Conservation (phyloP, 2,888 invertebrate genomes). For the Agriopis aurantiaria region DNA sequence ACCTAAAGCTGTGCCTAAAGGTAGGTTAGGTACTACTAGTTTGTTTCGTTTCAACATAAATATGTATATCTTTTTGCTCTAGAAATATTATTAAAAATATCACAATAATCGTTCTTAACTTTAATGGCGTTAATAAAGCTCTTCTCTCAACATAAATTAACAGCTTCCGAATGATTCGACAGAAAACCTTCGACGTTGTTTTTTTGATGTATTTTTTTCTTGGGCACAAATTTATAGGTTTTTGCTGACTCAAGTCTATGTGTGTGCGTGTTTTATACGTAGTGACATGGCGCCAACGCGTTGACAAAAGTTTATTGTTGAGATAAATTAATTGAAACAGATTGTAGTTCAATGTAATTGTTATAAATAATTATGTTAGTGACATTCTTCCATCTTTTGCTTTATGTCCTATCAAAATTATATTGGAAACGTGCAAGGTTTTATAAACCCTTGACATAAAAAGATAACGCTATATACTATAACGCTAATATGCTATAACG, state of each 20-base stretch:
- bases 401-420: no score
- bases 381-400: no score
- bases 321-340: conserved; percentile 4
- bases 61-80: neutral
- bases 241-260: conserved; percentile 12
- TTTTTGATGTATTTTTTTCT: conserved; percentile 4
- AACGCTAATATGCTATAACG: no score
- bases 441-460: no score
- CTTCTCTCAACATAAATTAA: neutral
- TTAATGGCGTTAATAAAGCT: neutral
- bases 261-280: conserved; percentile 3
- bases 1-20: no score
- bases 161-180: conserved; percentile 25
- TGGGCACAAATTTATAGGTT: conserved; percentile 3
- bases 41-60: no score
- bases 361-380: no score
- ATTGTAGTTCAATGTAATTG: neutral
- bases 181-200: conserved; percentile 24
- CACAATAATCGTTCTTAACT: neutral
- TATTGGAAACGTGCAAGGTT: no score
- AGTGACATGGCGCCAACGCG: conserved; percentile 13
- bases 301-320: neutral
- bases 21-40: no score
- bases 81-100: neutral
- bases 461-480: no score